Evolutionary conservation across 2,113 vertebrate genomes (phyloP), one percentile per base, ranked within the genome.

Genomic region (Crotalus helleri): DNA sequence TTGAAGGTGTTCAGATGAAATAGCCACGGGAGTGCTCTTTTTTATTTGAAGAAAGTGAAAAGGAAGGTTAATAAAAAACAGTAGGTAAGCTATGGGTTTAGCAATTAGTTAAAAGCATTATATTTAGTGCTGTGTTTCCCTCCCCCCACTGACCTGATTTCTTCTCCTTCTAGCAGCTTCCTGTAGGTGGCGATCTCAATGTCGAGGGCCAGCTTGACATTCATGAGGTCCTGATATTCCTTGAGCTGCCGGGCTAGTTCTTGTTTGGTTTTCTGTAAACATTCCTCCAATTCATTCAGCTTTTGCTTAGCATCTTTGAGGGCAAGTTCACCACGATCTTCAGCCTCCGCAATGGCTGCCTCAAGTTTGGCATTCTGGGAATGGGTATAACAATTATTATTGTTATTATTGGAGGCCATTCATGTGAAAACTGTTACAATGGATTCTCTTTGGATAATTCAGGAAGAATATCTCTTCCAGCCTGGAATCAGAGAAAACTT

Each of bases 191-290:
- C 98, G 0, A 99, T 99, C 98, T 99, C 99, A 1, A 99, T 98
- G 46, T 99, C 99, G 96, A 99, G 96, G 55, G 99, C 98, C 97
- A 99, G 96, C 93, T 99, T 99, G 95, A 98, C 96, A 15, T 99
- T 99, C 99, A 99, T 99, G 15, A 99, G 98, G 94, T 99, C 99
- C 98, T 99, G 99, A 95, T 99, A 99, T 93, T 99, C 99, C 0
- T 98, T 92, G 3, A 99, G 98, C 96, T 99, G 98, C 13, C 98
- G 95, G 1, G 98, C 99, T 98, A 99, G 98, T 97, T 99, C 99
- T 3, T 98, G 98, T 93, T 99, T 99, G 93, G 98, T 97, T 29
- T 98, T 98, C 93, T 99, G 99, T 94, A 99, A 97, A 0, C 98
- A 99, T 0, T 99, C 98, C 90, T 99, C 99, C 96, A 99, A 96